Base-by-base conservation (phyloP, 2,797 vertebrate species). In the Danio kyathit region DNA sequence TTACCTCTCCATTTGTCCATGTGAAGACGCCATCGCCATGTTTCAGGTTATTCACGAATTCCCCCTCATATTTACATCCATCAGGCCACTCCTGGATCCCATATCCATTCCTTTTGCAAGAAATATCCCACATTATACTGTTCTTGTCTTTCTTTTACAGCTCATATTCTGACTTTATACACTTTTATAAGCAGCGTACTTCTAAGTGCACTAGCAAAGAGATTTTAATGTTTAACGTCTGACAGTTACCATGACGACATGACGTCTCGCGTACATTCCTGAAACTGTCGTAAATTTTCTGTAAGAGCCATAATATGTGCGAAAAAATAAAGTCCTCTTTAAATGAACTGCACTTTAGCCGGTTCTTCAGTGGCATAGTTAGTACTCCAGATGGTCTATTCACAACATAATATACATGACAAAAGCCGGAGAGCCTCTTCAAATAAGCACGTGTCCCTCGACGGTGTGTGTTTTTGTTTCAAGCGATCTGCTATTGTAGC, bases 1-100 rank as follows among this genome's bases (percentile, higher is more conserved):
- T n/a, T 86, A 95, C 95, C 94, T 95, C 94, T 11, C 93, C 93
- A 7, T 90, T 93, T 41, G 84, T 72, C 95, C 95, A 95, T 4
- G 76, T 90, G 82, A 92, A 95, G 11, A 89, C 81, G 1, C 95
- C 94, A 0, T 66, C 78, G 9, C 96, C 96, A 61, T 96, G 91
- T 88, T 96, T 97, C 61, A 94, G 38, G 7, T 91, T 89, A 59
- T 93, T 87, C 8, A 88, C 72, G 40, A 95, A 92, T 0, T 92
- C 86, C 38, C 96, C 96, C 61, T 88, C 92, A 79, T 96, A 96
- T 38, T 75, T 86, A 54, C 94, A 94, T 13, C 95, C 95, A 4
- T 96, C 95, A 5, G 81, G 64, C 94, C 94, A 95, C 46, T 91
- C 84, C 88, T 95, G 94, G 0, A 90, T 78, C 0, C 89, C 92